These are phyloP conservation scores for Todus mexicanus DNA, from an alignment of 2,797 vertebrate genomes.

Conservation along the genomic window DNA sequence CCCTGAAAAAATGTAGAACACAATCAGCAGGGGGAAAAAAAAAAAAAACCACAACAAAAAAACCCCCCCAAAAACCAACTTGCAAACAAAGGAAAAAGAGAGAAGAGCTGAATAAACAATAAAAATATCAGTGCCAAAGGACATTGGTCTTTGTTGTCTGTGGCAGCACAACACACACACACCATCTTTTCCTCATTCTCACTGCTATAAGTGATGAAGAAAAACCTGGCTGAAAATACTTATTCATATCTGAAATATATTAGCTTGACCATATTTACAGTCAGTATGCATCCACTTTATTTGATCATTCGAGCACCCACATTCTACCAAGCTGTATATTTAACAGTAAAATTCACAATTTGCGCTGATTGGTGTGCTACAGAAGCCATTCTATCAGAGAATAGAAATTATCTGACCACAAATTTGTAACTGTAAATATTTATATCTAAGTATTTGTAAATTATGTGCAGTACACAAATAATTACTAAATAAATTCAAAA, in stretches of 20 bases:
- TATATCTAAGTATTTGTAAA: conserved; percentile 55
- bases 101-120: conserved; percentile 8
- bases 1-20: background rate
- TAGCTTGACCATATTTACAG: background rate
- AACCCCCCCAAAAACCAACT: background rate
- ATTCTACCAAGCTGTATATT: background rate
- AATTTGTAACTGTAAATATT: conserved; percentile 66
- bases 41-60: background rate
- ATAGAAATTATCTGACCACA: conserved; percentile 27
- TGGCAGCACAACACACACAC: background rate
- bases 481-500: conserved; percentile 62
- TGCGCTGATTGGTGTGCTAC: background rate
- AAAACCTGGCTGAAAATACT: background rate
- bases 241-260: background rate
- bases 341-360: conserved; percentile 39
- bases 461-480: conserved; percentile 47
- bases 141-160: background rate
- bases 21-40: background rate
- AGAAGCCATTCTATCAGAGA: conserved; percentile 32
- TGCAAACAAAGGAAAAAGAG: background rate
- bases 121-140: background rate
- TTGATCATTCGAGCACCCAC: background rate
- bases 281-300: background rate
- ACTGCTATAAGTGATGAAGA: background rate
- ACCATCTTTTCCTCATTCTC: background rate